Percentiles rank a stretch among this genome's conserved stretches.
Evolutionary conservation across 2,113 vertebrate genomes (phyloP).

Genomic region (Malurus alboscapulatus): DNA sequence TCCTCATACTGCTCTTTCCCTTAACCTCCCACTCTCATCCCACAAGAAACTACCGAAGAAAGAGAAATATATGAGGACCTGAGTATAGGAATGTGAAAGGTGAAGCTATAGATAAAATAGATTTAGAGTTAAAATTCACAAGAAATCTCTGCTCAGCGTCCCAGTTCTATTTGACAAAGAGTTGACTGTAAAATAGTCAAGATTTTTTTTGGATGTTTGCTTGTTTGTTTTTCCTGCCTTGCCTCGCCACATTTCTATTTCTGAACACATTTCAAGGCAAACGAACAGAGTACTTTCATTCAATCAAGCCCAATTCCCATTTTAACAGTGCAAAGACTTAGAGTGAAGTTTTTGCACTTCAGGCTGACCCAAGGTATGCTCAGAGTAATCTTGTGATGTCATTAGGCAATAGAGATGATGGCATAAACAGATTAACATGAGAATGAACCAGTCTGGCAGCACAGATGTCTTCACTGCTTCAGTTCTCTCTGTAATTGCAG

Average conservation of each 20-base stretch:
- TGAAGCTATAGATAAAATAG: not conserved
- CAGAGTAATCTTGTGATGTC: not conserved
- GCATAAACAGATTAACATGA: not conserved
- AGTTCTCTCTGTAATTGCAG: not conserved
- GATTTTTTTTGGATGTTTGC: not conserved
- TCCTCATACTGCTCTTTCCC: not conserved
- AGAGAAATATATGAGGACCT: not conserved
- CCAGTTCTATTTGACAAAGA: not conserved
- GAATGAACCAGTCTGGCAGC: not conserved
- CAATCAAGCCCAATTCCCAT: not conserved
- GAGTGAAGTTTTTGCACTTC: not conserved
- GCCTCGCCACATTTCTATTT: not conserved
- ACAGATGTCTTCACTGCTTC: not conserved
- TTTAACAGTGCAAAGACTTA: not conserved
- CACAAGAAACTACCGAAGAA: not conserved
- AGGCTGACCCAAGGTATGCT: not conserved
- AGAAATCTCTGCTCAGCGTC: not conserved
- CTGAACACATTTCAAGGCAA: not conserved
- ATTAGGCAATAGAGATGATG: not conserved
- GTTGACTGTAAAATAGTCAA: not conserved
- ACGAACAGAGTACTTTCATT: not conserved
- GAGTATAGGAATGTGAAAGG: not conserved
- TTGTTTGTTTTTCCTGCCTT: not conserved
- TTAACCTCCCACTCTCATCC: not conserved
- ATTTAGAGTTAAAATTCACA: not conserved